Evolutionary conservation across 2,888 invertebrate species (phyloP).

Genomic region (Mythimna pallens): DNA sequence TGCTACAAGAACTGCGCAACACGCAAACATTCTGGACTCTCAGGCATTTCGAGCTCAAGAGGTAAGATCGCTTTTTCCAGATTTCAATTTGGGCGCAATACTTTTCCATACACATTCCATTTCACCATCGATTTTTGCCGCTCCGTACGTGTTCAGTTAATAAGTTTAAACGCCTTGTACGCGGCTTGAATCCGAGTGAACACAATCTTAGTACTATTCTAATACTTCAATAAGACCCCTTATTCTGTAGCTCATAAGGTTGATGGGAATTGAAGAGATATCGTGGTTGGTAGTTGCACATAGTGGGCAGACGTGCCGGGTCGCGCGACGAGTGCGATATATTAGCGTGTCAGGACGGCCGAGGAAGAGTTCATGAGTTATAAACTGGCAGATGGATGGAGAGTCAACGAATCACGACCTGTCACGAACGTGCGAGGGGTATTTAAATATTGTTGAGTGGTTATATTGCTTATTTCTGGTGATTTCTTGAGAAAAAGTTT

Average conservation of each 20-base stretch:
- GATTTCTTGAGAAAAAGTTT: conserved; percentile 24
- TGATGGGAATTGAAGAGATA: conserved; percentile 14
- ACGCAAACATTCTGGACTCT: conserved; percentile 15
- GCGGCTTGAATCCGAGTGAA: conserved; percentile 68
- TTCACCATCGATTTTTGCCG: conserved; percentile 66
- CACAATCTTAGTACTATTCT: conserved; percentile 7
- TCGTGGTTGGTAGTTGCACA: conserved; percentile 58
- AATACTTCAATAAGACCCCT: conserved; percentile 34
- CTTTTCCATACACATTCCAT: conserved; percentile 66
- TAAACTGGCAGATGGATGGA: conserved; percentile 51
- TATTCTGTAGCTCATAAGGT: conserved; percentile 23
- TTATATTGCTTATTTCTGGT: conserved; percentile 1
- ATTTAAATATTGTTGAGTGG: conserved; percentile 34
- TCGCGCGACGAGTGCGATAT: conserved; percentile 61
- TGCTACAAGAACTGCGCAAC: conserved; percentile 16
- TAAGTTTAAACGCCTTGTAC: conserved; percentile 76
- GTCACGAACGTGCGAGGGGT: conserved; percentile 16
- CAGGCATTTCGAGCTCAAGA: conserved; percentile 19
- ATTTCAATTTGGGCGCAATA: conserved; percentile 61
- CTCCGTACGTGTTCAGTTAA: conserved; percentile 73
- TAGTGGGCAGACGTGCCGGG: conserved; percentile 68
- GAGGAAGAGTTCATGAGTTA: conserved; percentile 48
- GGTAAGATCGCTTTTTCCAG: conserved; percentile 35
- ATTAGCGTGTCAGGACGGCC: conserved; percentile 57
- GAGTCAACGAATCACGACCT: conserved; percentile 38